Evolutionary conservation across 2,888 invertebrate genomes (phyloP).

Genomic region (Teleiodes luculella): DNA sequence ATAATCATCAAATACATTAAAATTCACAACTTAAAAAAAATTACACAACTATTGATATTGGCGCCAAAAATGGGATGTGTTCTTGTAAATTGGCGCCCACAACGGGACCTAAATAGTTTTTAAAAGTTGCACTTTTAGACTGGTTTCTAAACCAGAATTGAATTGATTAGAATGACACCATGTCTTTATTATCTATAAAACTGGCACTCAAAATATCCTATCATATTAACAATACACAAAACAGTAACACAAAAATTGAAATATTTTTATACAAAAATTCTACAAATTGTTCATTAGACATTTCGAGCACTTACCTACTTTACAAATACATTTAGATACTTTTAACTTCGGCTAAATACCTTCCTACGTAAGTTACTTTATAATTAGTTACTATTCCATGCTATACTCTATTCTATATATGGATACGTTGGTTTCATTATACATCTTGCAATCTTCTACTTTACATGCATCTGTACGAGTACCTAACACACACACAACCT

Average conservation of each 20-base stretch:
- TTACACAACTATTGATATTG: not conserved
- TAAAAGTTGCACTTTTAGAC: no score
- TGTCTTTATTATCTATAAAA: no score
- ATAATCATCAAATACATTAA: not conserved
- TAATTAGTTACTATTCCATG: constrained; percentile 10
- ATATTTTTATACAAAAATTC: not conserved
- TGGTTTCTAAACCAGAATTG: no score
- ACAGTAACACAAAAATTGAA: not conserved
- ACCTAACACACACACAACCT: constrained; percentile 64
- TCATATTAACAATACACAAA: not conserved
- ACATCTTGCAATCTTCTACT: constrained; percentile 46
- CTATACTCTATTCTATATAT: constrained; percentile 27
- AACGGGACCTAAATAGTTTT: not conserved
- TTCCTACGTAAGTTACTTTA: not conserved
- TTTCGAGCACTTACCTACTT: constrained; percentile 18
- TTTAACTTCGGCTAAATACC: constrained; percentile 2
- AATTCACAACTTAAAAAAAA: not conserved
- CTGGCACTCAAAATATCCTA: not conserved
- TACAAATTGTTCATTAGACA: not conserved
- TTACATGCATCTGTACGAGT: constrained; percentile 60
- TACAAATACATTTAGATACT: not conserved
- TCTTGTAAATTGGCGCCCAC: not conserved
- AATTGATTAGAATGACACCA: no score
- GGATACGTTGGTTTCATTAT: constrained; percentile 25
- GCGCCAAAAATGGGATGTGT: not conserved